Evolutionary conservation across 2,888 invertebrate species (phyloP), one percentile per base, ranked within the genome.

Genomic region (Dicyrtoma fusca): DNA sequence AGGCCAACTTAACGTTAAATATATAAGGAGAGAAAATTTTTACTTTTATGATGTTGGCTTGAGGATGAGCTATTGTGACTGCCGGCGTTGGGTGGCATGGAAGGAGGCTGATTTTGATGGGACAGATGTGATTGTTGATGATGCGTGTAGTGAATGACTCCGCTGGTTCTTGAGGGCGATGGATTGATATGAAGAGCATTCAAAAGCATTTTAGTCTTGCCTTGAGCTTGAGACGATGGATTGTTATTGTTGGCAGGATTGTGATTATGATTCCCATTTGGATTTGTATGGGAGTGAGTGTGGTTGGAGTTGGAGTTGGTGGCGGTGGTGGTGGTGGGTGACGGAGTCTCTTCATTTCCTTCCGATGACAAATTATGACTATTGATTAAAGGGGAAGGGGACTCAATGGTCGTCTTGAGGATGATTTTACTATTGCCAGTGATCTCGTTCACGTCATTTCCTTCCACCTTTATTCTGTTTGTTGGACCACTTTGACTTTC

Each of bases 81-180:
- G 34, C 34, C 44, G 57, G 57, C 47, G 47, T 72, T 76, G 42
- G 79, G 76, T 51, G 76, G 76, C 79, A 77, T 76, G 44, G 47
- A 34, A 19, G 25, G 51, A 51, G 69, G 17, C 47, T 55, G 17
- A 65, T 61, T 61, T 5, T 61, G 34, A 34, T 34, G 34, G 34
- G 34, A 34, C 34, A 34, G 42, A 61, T 61, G 42, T 21, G 26
- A 55, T 13, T 34, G 23, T 53, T 49, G 61, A 55, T 79, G 76
- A 47, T 76, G 72, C 21, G 76, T 74, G 75, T 78, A 79, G 44
- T 79, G 79, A 69, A 79, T 79, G 53, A 79, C 79, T 8, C 79
- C 79, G 17, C 77, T 74, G 42, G 76, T 45, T 72, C 74, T 34
- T 66, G 76, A 26, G 71, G 72, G 44, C 44, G 62, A 19, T 51